phyloP scores from a whole-genome alignment of 2,113 vertebrate genomes.

The Ciconia stormi region DNA sequence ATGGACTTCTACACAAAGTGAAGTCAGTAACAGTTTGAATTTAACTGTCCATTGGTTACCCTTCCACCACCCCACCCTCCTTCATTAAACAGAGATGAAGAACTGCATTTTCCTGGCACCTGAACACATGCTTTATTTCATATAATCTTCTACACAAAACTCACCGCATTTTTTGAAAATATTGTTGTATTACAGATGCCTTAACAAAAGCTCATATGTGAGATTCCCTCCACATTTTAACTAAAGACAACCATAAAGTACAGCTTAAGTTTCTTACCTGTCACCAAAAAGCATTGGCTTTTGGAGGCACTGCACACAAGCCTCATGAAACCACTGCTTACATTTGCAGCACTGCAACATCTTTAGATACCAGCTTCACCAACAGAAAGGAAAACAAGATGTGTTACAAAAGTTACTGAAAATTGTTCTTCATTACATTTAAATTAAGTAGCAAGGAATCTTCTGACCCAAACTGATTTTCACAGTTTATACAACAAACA shows the following conservation, averaged over 20 bases:
- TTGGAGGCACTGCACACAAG: constrained; percentile 94
- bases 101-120: background rate
- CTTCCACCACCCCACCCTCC: background rate
- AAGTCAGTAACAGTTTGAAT: background rate
- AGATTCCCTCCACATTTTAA: background rate
- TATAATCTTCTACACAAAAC: background rate
- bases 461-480: background rate
- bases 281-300: constrained; percentile 98
- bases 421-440: background rate
- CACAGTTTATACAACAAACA: background rate
- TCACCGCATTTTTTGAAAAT: background rate
- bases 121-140: background rate
- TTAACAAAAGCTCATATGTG: background rate
- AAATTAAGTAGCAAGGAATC: background rate
- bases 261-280: constrained; percentile 72
- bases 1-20: background rate
- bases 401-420: background rate
- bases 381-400: constrained; percentile 21
- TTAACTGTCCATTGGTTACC: background rate
- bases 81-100: background rate
- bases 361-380: constrained; percentile 93
- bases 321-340: constrained; percentile 98
- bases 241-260: background rate
- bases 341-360: constrained; percentile 97
- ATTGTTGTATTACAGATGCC: background rate